Base-by-base conservation (phyloP, 1,140 invertebrate species). In the Zaprionus nigranus region DNA sequence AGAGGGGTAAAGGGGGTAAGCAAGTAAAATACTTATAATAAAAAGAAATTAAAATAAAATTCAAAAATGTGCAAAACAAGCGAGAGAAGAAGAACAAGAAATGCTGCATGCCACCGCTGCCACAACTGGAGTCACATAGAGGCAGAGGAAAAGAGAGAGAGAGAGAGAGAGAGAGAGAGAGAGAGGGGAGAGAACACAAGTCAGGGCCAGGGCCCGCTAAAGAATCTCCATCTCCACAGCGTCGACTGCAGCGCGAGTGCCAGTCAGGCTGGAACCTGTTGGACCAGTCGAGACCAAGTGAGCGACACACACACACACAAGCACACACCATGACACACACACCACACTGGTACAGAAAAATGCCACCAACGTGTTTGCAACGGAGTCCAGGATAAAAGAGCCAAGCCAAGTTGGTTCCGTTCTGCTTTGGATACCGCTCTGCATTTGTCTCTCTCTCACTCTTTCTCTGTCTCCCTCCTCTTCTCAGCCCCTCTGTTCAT, bases 21-120 rank as follows among this genome's bases (percentile, higher is more conserved):
- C 58, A 65, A 71, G 75, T 90, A 81, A 88, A 88, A 90, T 90
- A 78, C 73, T 75, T 78, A 90, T 90, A 90, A 90, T 90, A 90
- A 90, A 90, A 90, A 85, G 85, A 90, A 90, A 90, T 90, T 90
- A 90, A 90, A 90, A 90, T 90, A 90, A 90, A 90, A 90, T 90
- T 90, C 85, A 90, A 90, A 88, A 90, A 90, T 90, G 85, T 90
- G 85, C 85, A 90, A 90, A 90, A 88, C 84, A 49, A 56, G 58
- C 40, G 58, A 38, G 58, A 26, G 15, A 49, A 53, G 53, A 63
- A 53, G 61, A 88, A 88, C 85, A 81, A 88, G 85, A 81, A 81
- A 88, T 90, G 84, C 84, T 88, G 85, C 84, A 88, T 88, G 84
- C 83, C 79, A 79, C 58, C 77, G 40, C 6, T 51, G 66, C 51